phyloP scores from a whole-genome alignment of 2,113 vertebrate species.

The Oncorhynchus mykiss region DNA sequence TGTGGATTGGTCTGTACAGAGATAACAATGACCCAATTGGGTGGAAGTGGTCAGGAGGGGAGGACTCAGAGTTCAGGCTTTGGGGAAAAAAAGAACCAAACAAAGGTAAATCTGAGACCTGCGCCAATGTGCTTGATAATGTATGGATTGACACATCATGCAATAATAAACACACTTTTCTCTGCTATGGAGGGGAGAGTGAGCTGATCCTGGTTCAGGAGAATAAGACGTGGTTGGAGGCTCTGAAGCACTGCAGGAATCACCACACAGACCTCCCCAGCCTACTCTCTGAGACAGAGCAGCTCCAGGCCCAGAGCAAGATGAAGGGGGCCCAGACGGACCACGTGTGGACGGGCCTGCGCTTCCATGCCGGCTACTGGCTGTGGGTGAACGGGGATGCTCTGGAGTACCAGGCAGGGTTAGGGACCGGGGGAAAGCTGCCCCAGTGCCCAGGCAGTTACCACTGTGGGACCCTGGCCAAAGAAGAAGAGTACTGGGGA shows the following conservation, averaged over 20 bases:
- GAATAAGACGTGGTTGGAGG: background rate
- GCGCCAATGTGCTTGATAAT: background rate
- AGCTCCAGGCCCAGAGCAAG: background rate
- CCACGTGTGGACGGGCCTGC: background rate
- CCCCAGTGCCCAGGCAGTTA: background rate
- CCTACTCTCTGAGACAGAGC: background rate
- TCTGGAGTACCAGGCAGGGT: background rate
- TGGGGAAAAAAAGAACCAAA: background rate
- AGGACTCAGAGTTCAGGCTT: background rate
- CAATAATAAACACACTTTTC: background rate
- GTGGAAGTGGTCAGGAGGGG: background rate
- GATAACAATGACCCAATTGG: background rate
- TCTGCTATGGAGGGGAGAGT: background rate
- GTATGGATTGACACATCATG: background rate
- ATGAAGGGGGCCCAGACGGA: background rate
- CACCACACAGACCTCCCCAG: background rate
- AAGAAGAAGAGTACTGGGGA: background rate
- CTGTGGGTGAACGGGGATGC: too few species aligned
- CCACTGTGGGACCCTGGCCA: conserved; percentile 1
- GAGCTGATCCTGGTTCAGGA: background rate
- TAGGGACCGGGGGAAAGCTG: background rate
- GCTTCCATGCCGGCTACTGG: too few species aligned
- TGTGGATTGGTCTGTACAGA: background rate
- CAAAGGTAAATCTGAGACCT: background rate
- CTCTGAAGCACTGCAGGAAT: background rate